Evolutionary conservation across 2,113 vertebrate species (phyloP), one percentile per base, ranked within the genome.

Genomic region (Pollimyrus isidori): DNA sequence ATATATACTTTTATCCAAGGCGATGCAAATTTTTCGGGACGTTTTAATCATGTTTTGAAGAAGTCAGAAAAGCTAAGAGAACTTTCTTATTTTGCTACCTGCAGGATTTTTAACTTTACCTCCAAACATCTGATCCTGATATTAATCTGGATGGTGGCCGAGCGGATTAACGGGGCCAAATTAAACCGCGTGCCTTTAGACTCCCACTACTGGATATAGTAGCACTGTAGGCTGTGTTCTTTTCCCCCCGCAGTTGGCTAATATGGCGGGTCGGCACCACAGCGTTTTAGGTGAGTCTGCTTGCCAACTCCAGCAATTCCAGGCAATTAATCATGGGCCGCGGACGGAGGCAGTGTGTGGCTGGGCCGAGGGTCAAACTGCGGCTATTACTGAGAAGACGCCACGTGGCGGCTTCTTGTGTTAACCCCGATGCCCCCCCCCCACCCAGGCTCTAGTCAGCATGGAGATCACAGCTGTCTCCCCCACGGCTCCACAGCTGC

Each of bases 331-430:
- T 93, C 93, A 92, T 62, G 89, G 45, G 89, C 39, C 58, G 35
- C 13, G 76, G 52, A 58, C 39, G 39, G 48, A 48, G 76, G 39
- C 52, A 17, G 88, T 91, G 89, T 92, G 89, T 88, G 92, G 92
- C 89, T 88, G 46, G 89, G 87, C 35, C 0, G 42, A 35, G 91
- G 93, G 92, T 93, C 92, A 93, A 92, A 92, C 91, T 90, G 92
- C 88, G 90, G 90, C 92, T 92, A 91, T 92, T 93, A 93, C 89
- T 89, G 91, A 91, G 89, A 91, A 91, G 91, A 92, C 85, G 89
- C 46, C 84, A 89, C 89, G 91, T 90, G 58, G 52, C 58, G 88
- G 89, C 89, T 91, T 91, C 91, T 91, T 92, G 91, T 91, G 90
- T 91, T 93, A 92, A 92, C 92, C 91, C 42, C 7, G 65, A 56